Evolutionary conservation across 2,888 invertebrate species (phyloP).

Genomic region (Epirrhoe alternata): DNA sequence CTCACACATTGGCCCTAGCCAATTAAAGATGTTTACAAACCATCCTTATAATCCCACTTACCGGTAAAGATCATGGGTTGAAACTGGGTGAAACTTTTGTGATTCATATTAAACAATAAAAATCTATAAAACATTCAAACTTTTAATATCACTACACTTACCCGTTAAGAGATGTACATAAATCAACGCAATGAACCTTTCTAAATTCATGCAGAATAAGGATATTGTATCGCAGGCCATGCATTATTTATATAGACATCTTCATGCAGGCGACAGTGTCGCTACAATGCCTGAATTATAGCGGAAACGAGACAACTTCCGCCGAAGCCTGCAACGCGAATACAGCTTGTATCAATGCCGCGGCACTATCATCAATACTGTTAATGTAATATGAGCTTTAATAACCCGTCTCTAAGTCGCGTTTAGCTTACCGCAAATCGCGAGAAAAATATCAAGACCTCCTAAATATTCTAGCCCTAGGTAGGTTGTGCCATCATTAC

Average conservation of each 20-base stretch:
- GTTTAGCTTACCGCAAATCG: background rate
- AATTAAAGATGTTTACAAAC: too few relatives aligned
- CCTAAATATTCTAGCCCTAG: background rate
- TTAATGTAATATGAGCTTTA: background rate
- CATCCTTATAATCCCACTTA: too few relatives aligned
- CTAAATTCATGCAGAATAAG: constrained; percentile 26
- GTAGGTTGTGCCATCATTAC: background rate
- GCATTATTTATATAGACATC: constrained; percentile 37
- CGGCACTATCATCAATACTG: constrained; percentile 2
- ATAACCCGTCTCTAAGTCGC: background rate
- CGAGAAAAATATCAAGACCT: background rate
- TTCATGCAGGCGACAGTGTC: constrained; percentile 56
- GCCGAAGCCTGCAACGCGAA: constrained; percentile 52
- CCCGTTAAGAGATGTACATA: constrained; percentile 4
- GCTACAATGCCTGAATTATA: constrained; percentile 66
- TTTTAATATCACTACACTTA: background rate
- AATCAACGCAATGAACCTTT: constrained; percentile 21
- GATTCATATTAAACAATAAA: too few relatives aligned
- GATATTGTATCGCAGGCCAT: constrained; percentile 26
- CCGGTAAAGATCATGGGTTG: too few relatives aligned
- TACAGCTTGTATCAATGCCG: constrained; percentile 37
- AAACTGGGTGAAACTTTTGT: too few relatives aligned
- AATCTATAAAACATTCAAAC: background rate
- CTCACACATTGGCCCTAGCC: too few relatives aligned
- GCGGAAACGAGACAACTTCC: constrained; percentile 67